These are phyloP conservation scores for Himalopsyche phryganea DNA, from an alignment of 1,140 invertebrate species.

Conservation along the genomic window DNA sequence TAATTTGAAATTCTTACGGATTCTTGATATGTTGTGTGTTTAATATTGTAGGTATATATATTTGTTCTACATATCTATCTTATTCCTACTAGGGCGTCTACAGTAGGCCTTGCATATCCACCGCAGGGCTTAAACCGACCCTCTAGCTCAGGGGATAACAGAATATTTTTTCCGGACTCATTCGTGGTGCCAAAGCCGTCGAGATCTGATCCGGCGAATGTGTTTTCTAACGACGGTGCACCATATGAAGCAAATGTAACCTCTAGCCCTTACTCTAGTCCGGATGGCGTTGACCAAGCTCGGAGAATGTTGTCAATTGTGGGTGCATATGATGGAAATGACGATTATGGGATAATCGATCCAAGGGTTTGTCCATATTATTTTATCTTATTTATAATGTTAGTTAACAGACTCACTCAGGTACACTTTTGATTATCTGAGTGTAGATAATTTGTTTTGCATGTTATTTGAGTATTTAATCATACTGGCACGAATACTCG, in stretches of 20 bases:
- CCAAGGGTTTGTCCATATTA: conserved; percentile 5
- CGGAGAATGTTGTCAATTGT: conserved; percentile 28
- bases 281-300: conserved; percentile 29
- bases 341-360: conserved; percentile 23
- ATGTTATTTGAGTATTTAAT: too few relatives aligned
- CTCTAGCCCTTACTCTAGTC: conserved; percentile 30
- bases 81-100: too few relatives aligned
- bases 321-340: conserved; percentile 26
- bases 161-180: conserved; percentile 49
- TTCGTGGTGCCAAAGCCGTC: conserved; percentile 45
- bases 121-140: conserved; percentile 36
- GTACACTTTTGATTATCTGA: too few relatives aligned
- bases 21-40: too few relatives aligned
- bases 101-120: neutral
- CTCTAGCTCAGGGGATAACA: conserved; percentile 43
- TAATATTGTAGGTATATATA: too few relatives aligned
- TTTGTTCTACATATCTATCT: too few relatives aligned
- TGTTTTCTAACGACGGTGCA: conserved; percentile 31
- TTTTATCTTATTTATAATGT: conserved; percentile 2
- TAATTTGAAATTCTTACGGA: too few relatives aligned
- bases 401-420: too few relatives aligned
- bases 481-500: too few relatives aligned
- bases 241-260: neutral
- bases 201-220: conserved; percentile 36
- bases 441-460: too few relatives aligned